Evolutionary conservation across 2,797 vertebrate species (phyloP).

Genomic region (Pipistrellus kuhlii): DNA sequence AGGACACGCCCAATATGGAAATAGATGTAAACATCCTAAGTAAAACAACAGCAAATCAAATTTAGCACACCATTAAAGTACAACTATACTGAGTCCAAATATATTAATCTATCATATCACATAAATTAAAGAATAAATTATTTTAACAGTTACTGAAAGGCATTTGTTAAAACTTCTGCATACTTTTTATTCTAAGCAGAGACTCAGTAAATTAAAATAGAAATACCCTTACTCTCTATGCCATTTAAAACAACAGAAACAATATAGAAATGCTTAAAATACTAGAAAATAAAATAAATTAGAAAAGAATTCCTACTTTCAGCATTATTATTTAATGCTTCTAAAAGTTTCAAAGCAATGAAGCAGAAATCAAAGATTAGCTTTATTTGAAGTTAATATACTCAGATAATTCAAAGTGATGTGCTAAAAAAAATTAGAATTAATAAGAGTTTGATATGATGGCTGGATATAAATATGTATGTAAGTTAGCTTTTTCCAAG

Average conservation of each 20-base stretch:
- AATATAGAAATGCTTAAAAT: background rate
- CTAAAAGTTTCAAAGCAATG: background rate
- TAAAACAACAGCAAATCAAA: constrained; percentile 19
- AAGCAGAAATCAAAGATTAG: background rate
- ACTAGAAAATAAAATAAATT: background rate
- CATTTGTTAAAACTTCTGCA: background rate
- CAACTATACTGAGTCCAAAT: background rate
- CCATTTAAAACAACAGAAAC: background rate
- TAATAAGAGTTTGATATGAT: background rate
- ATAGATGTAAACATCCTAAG: constrained; percentile 10
- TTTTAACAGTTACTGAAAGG: background rate
- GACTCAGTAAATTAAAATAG: background rate
- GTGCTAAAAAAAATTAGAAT: background rate
- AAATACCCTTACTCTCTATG: background rate
- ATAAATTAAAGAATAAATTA: background rate
- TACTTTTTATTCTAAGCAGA: background rate
- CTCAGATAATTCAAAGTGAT: constrained; percentile 14
- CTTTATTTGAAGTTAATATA: background rate
- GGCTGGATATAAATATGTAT: background rate
- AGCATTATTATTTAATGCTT: constrained; percentile 25
- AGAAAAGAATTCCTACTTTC: background rate
- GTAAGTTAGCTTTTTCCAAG: constrained; percentile 9
- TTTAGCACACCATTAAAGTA: background rate
- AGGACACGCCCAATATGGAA: background rate
- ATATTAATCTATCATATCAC: constrained; percentile 30